Conservation (phyloP, 2,113 vertebrate species). For the Catagonus wagneri region DNA sequence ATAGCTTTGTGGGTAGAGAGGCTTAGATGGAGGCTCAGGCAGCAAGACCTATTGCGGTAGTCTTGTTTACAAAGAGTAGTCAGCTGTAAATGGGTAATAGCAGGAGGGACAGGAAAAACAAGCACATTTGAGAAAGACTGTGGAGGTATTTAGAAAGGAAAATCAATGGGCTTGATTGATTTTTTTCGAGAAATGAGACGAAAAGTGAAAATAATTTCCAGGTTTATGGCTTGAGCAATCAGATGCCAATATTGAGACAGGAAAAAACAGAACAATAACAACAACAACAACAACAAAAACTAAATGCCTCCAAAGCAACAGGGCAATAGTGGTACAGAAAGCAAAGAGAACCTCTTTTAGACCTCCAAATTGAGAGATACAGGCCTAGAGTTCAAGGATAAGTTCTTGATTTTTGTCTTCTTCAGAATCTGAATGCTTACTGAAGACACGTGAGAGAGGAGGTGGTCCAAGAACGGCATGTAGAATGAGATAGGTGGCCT, state of each 20-base stretch:
- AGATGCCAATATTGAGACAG: background rate
- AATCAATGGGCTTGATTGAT: background rate
- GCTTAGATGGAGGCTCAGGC: background rate
- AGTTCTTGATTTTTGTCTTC: constrained; percentile 8
- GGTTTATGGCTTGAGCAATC: background rate
- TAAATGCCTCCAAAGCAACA: background rate
- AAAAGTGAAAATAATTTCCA: background rate
- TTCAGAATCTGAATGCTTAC: background rate
- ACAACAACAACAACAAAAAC: background rate
- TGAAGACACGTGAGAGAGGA: background rate
- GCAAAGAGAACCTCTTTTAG: background rate
- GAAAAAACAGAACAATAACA: background rate
- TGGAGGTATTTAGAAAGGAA: background rate
- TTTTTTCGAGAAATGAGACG: background rate
- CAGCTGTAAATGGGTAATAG: background rate
- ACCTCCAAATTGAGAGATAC: background rate
- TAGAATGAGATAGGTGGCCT: background rate
- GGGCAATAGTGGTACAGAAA: rapidly evolving
- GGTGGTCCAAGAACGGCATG: background rate
- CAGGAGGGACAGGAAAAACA: background rate
- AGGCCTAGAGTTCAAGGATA: background rate
- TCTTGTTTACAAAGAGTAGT: background rate
- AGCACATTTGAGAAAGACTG: background rate
- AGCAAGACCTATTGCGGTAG: background rate
- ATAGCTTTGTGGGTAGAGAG: background rate